These are phyloP conservation scores for Pseudopleuronectes americanus DNA, from an alignment of 2,797 vertebrate species.

Conservation along the genomic window DNA sequence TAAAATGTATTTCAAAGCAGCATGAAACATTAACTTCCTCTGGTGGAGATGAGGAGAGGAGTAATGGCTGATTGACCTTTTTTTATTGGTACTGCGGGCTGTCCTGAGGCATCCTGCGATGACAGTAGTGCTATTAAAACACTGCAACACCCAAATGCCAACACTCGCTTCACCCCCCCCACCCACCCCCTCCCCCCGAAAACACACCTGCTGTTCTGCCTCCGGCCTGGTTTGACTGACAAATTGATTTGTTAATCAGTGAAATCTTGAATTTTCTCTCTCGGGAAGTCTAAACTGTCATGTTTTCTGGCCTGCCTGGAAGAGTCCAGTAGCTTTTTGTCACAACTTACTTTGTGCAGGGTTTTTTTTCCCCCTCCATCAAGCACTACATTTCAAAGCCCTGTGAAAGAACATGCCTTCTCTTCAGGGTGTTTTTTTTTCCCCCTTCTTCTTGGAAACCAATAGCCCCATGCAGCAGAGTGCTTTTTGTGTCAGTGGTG, in stretches of 20 bases:
- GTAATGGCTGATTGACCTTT: conserved; percentile 62
- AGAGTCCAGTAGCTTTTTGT: conserved; percentile 2
- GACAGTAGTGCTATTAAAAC: conserved; percentile 53
- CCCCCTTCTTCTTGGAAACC: conserved; percentile 17
- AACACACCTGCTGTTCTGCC: conserved; percentile 53
- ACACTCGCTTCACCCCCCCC: conserved; percentile 7
- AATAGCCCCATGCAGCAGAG: conserved; percentile 32
- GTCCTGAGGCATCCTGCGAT: conserved; percentile 39
- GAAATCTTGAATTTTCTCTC: conserved; percentile 22
- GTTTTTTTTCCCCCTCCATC: conserved; percentile 7
- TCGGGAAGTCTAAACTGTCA: conserved; percentile 8
- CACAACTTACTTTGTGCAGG: conserved; percentile 19
- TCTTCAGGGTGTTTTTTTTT: conserved; percentile 17
- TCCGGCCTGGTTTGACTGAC: conserved; percentile 35
- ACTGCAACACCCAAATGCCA: conserved; percentile 50
- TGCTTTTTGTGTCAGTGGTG: conserved; percentile 48
- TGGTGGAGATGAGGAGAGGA: conserved; percentile 51
- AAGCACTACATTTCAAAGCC: conserved; percentile 38
- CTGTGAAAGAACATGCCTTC: conserved; percentile 30
- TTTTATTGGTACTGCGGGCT: conserved; percentile 42
- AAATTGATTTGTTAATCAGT: conserved; percentile 48
- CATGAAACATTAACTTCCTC: conserved; percentile 45
- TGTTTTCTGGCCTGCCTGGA: conserved; percentile 13
- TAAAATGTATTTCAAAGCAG: conserved; percentile 47
- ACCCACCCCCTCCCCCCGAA: conserved; percentile 1